Base-by-base conservation (phyloP, 1,140 invertebrate genomes). In the Trachelipus rathkii region DNA sequence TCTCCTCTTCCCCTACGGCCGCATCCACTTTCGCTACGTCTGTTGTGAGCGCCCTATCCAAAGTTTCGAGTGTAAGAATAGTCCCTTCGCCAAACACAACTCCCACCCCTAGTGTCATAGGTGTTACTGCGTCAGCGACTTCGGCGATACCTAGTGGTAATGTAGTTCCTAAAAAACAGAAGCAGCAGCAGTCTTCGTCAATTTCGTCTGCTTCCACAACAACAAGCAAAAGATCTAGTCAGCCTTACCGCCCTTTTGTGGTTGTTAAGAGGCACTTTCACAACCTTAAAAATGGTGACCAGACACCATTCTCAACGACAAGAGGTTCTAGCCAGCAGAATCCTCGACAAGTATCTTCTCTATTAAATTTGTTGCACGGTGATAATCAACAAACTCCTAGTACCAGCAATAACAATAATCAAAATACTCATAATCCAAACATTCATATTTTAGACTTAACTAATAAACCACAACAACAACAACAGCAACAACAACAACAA, bases 11-110 rank as follows among this genome's bases (percentile, higher is more conserved):
- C 11, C 11, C 50, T 13, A 60, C 50, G 19, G 11, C 50, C 11
- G 11, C 50, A 60, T 60, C 50, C 50, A 60, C 50, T 60, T 60
- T 60, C 50, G 50, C 50, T 19, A 13, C 50, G 19, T 60, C 50
- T 60, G 50, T 60, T 60, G 50, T 60, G 50, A 60, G 50, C 19
- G 50, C 50, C 19, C 50, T 60, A 19, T 60, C 50, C 50, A 60
- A 60, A 60, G 50, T 60, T 13, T 60, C 50, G 50, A 60, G 50
- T 19, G 50, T 60, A 13, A 60, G 50, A 60, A 60, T 60, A 13
- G 50, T 60, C 19, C 50, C 50, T 60, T 60, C 50, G 19, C 50
- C 50, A 13, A 60, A 60, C 19, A 60, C 11, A 13, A 60, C 50
- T 19, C 50, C 50, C 11, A 60, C 50, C 50, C 50, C 50, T 13